Evolutionary conservation across 1,140 invertebrate genomes (phyloP).

Genomic region (Sycophaga agraensis): DNA sequence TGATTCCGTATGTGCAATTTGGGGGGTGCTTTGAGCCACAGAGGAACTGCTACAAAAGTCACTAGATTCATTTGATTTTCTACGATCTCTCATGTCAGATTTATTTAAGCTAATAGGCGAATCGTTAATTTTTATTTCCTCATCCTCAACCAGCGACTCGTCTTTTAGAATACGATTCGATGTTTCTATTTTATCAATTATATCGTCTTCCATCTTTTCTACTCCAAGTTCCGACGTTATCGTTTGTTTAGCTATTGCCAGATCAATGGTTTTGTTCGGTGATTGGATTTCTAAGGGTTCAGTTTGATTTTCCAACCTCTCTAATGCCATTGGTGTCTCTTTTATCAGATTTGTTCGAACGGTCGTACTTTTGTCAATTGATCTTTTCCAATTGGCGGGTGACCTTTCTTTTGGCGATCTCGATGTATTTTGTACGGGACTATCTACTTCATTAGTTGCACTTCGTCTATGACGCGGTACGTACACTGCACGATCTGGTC

Average conservation of each 20-base stretch:
- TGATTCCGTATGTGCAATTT: no score
- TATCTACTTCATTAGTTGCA: constrained; percentile 50
- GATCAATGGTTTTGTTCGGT: no score
- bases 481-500: constrained; percentile 77
- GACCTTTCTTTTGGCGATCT: neutral
- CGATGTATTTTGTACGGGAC: neutral
- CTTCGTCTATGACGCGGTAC: constrained; percentile 70
- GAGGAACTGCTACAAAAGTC: no score
- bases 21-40: no score
- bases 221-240: neutral
- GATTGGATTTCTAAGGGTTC: no score
- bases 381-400: neutral
- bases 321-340: no score
- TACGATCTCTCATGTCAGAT: constrained; percentile 15
- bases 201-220: neutral
- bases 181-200: neutral
- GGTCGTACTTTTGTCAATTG: neutral
- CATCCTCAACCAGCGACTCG: neutral
- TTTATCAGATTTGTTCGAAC: neutral
- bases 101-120: neutral
- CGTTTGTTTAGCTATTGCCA: neutral
- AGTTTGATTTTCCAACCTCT: no score
- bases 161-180: neutral
- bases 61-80: constrained; percentile 4
- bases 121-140: neutral